Evolutionary conservation across 2,888 invertebrate species (phyloP).

Genomic region (Sceliomorpha sp.): DNA sequence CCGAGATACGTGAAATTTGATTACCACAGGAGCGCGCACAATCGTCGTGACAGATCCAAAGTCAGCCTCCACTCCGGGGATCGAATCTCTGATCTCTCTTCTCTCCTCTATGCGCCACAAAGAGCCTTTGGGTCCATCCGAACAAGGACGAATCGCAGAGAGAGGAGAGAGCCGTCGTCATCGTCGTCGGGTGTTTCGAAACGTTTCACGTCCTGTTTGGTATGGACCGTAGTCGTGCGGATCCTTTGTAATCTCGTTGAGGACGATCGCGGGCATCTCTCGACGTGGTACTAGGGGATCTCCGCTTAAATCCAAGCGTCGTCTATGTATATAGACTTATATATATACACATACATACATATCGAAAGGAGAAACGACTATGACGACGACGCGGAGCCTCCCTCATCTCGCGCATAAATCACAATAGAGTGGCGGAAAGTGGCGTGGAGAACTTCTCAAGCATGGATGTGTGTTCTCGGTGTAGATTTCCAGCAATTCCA

Average conservation of each 20-base stretch:
- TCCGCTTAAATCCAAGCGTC: constrained; percentile 65
- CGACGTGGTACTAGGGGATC: constrained; percentile 55
- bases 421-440: constrained; percentile 78
- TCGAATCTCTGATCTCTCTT: constrained; percentile 53
- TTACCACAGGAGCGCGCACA: constrained; percentile 40
- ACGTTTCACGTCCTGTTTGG: constrained; percentile 69
- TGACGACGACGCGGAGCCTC: constrained; percentile 65
- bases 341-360: constrained; percentile 14
- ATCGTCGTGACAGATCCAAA: constrained; percentile 52
- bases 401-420: constrained; percentile 79
- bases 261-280: constrained; percentile 70
- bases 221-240: constrained; percentile 68
- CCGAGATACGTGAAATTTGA: constrained; percentile 33
- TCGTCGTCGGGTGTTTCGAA: constrained; percentile 62
- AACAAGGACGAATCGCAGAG: constrained; percentile 41
- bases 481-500: constrained; percentile 55
- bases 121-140: constrained; percentile 51
- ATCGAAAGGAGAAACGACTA: constrained; percentile 36
- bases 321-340: constrained; percentile 54
- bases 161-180: no score
- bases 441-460: constrained; percentile 76
- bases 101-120: constrained; percentile 50
- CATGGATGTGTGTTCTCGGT: constrained; percentile 67
- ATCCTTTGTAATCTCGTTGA: constrained; percentile 79
- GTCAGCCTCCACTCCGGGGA: constrained; percentile 43